phyloP scores from a whole-genome alignment of 2,888 invertebrate species.

The Drosophila nr. perissopoda region DNA sequence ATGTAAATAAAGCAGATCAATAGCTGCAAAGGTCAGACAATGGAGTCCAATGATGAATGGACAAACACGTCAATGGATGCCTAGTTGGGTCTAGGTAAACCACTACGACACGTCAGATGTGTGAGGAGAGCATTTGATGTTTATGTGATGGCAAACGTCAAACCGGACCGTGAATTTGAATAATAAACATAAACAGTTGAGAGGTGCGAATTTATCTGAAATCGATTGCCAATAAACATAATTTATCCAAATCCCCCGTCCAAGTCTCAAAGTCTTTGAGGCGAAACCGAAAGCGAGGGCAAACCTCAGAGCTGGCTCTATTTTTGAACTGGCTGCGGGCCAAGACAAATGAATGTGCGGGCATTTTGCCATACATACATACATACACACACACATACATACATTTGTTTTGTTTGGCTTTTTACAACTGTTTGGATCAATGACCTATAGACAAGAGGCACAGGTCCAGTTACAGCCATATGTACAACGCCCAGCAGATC shows the following conservation, averaged over 20 bases:
- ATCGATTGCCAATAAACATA: constrained; percentile 67
- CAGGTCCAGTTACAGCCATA: constrained; percentile 19
- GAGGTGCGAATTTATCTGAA: constrained; percentile 77
- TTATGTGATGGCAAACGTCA: constrained; percentile 22
- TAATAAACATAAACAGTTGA: constrained; percentile 59
- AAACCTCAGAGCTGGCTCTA: constrained; percentile 32
- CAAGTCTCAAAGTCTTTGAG: constrained; percentile 27
- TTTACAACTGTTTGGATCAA: constrained; percentile 61
- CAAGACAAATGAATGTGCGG: constrained; percentile 35
- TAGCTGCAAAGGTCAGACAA: constrained; percentile 67
- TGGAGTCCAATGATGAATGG: constrained; percentile 57
- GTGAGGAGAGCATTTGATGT: constrained; percentile 15
- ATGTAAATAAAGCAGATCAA: constrained; percentile 67
- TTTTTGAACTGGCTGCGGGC: constrained; percentile 26
- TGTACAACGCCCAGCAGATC: constrained; percentile 2
- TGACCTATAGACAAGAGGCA: constrained; percentile 49
- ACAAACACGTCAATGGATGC: constrained; percentile 55
- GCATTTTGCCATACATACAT: constrained; percentile 20
- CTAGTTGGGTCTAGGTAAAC: constrained; percentile 83
- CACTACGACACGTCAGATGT: constrained; percentile 59
- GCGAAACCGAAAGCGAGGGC: constrained; percentile 65
- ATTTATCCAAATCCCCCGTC: constrained; percentile 28
- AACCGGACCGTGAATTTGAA: constrained; percentile 30
- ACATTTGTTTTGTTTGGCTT: neutral
- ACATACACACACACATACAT: neutral